These are phyloP conservation scores for Eurosta solidaginis DNA, from an alignment of 1,140 invertebrate genomes.

Conservation along the genomic window DNA sequence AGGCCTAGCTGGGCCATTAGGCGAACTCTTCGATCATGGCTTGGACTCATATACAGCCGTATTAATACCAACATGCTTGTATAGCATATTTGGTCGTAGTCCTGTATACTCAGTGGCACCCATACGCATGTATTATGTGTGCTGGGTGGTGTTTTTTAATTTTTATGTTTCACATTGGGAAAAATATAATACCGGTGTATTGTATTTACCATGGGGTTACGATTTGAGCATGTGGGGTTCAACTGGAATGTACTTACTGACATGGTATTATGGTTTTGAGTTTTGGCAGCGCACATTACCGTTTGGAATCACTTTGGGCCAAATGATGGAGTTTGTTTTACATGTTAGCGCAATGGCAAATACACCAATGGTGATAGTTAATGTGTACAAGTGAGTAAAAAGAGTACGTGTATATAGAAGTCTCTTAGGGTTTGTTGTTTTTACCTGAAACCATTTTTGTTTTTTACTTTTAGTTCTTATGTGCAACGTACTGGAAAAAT, in stretches of 20 bases:
- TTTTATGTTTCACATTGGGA: slow-evolving; percentile 97
- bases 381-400: slow-evolving; percentile 80
- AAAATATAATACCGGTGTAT: slow-evolving; percentile 94
- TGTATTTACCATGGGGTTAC: slow-evolving; percentile 96
- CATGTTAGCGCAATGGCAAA: slow-evolving; percentile 85
- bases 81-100: slow-evolving; percentile 88
- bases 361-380: slow-evolving; percentile 84
- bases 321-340: slow-evolving; percentile 80
- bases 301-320: slow-evolving; percentile 69
- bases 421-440: background rate
- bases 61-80: slow-evolving; percentile 88
- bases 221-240: slow-evolving; percentile 85
- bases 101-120: slow-evolving; percentile 69
- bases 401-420: slow-evolving; percentile 68
- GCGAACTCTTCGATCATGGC: slow-evolving; percentile 98
- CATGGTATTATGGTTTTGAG: slow-evolving; percentile 70
- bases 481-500: slow-evolving; percentile 82
- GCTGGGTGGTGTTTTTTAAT: slow-evolving; percentile 88
- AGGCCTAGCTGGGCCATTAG: slow-evolving; percentile 87
- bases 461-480: slow-evolving; percentile 68
- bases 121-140: slow-evolving; percentile 79
- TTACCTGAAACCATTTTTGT: slow-evolving; percentile 29
- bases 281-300: slow-evolving; percentile 83
- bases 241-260: slow-evolving; percentile 54
- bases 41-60: slow-evolving; percentile 95